Evolutionary conservation across 2,797 vertebrate genomes (phyloP).

Genomic region (Platalea minor): DNA sequence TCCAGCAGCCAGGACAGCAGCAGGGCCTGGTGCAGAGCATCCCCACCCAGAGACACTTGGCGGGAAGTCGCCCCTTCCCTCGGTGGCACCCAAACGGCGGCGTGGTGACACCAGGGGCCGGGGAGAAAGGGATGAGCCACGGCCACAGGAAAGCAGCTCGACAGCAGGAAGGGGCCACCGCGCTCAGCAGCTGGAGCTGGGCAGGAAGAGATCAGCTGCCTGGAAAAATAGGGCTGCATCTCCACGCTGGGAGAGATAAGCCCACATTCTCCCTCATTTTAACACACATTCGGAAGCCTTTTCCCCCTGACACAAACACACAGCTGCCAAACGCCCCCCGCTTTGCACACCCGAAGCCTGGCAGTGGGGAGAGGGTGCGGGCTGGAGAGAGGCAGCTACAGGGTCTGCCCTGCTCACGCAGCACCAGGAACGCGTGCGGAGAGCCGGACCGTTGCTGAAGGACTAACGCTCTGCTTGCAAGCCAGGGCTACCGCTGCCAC

Average conservation of each 20-base stretch:
- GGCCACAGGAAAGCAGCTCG: background rate
- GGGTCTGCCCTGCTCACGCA: background rate
- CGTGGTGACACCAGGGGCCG: accelerated
- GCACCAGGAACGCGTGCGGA: background rate
- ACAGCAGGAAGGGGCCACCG: background rate
- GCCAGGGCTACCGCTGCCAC: background rate
- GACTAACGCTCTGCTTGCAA: background rate
- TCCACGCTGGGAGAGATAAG: background rate
- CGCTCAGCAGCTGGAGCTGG: background rate
- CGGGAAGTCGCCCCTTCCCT: accelerated
- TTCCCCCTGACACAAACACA: background rate
- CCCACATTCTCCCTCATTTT: background rate
- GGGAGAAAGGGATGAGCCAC: background rate
- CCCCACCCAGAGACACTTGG: accelerated
- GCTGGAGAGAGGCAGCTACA: background rate
- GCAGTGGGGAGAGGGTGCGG: background rate
- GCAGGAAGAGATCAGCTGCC: background rate
- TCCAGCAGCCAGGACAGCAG: background rate
- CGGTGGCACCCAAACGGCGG: accelerated
- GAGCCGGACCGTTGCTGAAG: background rate
- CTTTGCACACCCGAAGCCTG: background rate
- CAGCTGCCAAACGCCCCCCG: accelerated
- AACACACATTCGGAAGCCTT: background rate
- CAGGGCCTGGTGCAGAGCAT: background rate
- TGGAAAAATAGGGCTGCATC: background rate